A percentile compares a stretch with the other conserved stretches of the same genome.
Evolutionary conservation across 2,113 vertebrate genomes (phyloP).

Genomic region (Proterorhinus semilunaris): DNA sequence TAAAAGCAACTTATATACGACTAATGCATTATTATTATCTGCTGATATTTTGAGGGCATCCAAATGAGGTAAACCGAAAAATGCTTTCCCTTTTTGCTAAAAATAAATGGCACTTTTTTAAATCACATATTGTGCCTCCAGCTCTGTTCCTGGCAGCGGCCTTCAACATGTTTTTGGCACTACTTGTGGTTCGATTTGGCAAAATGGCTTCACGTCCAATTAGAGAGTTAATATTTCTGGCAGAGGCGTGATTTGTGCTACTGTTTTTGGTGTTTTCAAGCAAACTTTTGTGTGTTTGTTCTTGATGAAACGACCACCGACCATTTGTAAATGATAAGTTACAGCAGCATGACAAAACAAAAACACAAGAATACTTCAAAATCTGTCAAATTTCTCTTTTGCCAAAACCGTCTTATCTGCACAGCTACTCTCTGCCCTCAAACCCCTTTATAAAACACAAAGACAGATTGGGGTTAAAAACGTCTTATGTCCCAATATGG

Average conservation of each 20-base stretch:
- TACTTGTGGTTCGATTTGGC: not conserved
- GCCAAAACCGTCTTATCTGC: not conserved
- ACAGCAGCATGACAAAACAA: too few species aligned
- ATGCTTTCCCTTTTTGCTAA: not conserved
- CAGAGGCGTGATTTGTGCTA: not conserved
- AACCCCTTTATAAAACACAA: not conserved
- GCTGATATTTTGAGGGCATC: not conserved
- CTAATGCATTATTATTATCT: too few species aligned
- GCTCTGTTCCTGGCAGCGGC: not conserved
- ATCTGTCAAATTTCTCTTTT: not conserved
- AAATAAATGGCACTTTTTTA: constrained; percentile 2
- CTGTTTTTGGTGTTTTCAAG: not conserved
- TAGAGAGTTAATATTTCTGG: not conserved
- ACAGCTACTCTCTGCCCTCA: not conserved
- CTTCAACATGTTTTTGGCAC: constrained; percentile 2
- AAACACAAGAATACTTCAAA: not conserved
- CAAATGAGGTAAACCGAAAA: not conserved
- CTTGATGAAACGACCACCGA: too few species aligned
- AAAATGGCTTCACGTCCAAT: not conserved
- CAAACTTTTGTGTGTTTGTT: too few species aligned
- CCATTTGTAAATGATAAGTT: too few species aligned
- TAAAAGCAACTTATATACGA: too few species aligned
- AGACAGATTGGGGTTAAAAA: constrained; percentile 13
- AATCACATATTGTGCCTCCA: constrained; percentile 7
- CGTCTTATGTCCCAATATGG: constrained; percentile 10